A percentile compares a stretch with the other conserved stretches of the same genome.
Evolutionary conservation across 2,797 vertebrate species (phyloP).

Genomic region (Periophthalmus magnuspinnatus): DNA sequence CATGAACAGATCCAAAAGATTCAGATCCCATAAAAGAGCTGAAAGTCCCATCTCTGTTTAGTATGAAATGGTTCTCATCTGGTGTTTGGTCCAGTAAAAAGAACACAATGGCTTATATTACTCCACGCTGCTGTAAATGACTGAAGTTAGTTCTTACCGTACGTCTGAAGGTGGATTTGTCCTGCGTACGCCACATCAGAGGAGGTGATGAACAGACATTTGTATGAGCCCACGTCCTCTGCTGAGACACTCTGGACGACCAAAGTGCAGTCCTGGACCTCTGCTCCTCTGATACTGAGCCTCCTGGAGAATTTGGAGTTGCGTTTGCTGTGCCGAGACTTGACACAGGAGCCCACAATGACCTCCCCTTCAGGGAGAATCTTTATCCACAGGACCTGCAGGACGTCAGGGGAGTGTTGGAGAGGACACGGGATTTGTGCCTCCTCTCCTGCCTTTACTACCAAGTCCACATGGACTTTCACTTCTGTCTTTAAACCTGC

Average conservation of each 20-base stretch:
- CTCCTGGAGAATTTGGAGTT: not conserved
- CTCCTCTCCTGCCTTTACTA: slow-evolving; percentile 10
- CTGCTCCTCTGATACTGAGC: slow-evolving; percentile 12
- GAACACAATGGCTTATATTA: no score
- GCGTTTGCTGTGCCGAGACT: not conserved
- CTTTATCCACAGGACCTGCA: slow-evolving; percentile 59
- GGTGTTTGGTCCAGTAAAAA: no score
- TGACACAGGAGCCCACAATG: not conserved
- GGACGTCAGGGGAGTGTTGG: not conserved
- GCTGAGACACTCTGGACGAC: slow-evolving; percentile 15
- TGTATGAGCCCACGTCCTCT: slow-evolving; percentile 46
- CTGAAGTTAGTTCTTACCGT: slow-evolving; percentile 17
- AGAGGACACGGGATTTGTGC: slow-evolving; percentile 28
- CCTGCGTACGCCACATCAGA: slow-evolving; percentile 26
- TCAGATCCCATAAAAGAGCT: no score
- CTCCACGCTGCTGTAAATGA: not conserved
- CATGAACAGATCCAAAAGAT: no score
- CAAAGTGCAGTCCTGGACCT: slow-evolving; percentile 40
- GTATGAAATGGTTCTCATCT: no score
- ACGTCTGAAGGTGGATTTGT: slow-evolving; percentile 35
- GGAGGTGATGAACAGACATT: slow-evolving; percentile 48
- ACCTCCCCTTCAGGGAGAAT: accelerated
- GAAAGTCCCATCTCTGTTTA: no score
- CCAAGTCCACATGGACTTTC: slow-evolving; percentile 12
- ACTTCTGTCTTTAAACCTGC: slow-evolving; percentile 30